These are phyloP conservation scores for Apeltes quadracus DNA, from an alignment of 2,113 vertebrate species.

Conservation along the genomic window DNA sequence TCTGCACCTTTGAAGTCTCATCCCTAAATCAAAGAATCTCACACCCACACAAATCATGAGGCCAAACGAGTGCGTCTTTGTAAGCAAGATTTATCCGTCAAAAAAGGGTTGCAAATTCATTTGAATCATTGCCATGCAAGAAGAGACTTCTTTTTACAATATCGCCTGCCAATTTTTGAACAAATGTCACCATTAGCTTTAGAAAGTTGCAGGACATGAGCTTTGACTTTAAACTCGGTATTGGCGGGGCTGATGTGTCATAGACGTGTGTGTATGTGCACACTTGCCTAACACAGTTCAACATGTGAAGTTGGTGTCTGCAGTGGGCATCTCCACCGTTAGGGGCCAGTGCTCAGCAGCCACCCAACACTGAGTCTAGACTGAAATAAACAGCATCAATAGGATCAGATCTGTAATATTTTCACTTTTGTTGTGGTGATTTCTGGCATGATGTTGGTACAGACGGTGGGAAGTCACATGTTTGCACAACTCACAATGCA, in stretches of 20 bases:
- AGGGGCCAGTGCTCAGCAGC: slow-evolving; percentile 40
- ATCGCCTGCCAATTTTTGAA: neutral
- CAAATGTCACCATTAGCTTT: neutral
- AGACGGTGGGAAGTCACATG: neutral
- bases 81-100: neutral
- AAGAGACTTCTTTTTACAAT: neutral
- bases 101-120: neutral
- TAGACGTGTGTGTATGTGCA: neutral
- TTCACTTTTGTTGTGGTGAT: neutral
- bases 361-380: neutral
- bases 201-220: neutral
- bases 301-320: slow-evolving; percentile 14
- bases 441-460: neutral
- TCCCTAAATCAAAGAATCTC: slow-evolving; percentile 42
- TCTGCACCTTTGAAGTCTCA: slow-evolving; percentile 62
- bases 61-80: slow-evolving; percentile 12
- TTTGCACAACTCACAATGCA: neutral
- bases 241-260: slow-evolving; percentile 29
- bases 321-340: slow-evolving; percentile 37
- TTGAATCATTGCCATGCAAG: neutral
- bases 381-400: neutral
- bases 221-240: slow-evolving; percentile 43
- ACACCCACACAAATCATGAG: slow-evolving; percentile 10
- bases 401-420: neutral
- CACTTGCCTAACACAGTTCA: neutral